Conservation (phyloP, 2,113 vertebrate genomes). For the Phalacrocorax pelagicus region DNA sequence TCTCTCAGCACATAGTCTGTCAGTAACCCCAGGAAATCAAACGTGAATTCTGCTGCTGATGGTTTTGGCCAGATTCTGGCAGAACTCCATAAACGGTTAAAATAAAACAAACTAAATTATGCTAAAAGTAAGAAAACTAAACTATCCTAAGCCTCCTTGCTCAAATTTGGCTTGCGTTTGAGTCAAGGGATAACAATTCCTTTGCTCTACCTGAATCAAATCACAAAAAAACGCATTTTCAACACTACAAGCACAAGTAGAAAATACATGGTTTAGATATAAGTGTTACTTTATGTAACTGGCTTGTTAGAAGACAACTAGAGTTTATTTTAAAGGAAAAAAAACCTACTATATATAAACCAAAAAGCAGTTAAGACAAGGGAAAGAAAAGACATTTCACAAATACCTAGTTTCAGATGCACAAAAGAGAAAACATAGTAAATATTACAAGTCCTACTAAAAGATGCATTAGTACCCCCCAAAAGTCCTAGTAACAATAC, state of each 20-base stretch:
- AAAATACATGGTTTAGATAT: neutral
- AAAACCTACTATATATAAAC: neutral
- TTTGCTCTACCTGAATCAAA: neutral
- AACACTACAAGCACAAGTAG: neutral
- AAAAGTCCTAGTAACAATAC: neutral
- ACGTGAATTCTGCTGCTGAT: neutral
- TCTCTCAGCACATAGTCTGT: neutral
- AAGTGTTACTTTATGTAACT: neutral
- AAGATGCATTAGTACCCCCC: neutral
- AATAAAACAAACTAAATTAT: neutral
- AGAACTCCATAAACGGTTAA: neutral
- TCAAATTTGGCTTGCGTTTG: neutral
- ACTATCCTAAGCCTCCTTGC: neutral
- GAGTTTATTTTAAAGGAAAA: neutral
- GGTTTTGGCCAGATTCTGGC: neutral
- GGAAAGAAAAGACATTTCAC: neutral
- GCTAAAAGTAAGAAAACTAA: neutral
- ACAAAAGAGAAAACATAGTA: neutral
- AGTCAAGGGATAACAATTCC: neutral
- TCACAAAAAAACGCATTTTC: neutral
- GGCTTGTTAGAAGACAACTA: neutral
- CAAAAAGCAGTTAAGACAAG: neutral
- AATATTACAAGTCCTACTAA: neutral
- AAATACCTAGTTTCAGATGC: neutral
- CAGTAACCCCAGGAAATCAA: neutral